These are phyloP conservation scores for Phyto melanocephala DNA, from an alignment of 2,888 invertebrate species.

Conservation along the genomic window DNA sequence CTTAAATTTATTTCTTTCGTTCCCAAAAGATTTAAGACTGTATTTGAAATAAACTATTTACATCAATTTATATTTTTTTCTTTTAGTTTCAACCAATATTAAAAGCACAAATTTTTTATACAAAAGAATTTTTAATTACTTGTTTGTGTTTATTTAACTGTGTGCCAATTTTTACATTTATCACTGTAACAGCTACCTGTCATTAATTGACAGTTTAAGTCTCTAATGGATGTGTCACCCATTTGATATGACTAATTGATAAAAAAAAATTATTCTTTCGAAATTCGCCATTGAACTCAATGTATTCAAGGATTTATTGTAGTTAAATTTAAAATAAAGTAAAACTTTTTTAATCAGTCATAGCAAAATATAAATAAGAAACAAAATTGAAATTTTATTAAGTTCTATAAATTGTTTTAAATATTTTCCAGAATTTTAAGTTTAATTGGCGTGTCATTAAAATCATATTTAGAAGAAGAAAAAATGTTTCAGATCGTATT, in stretches of 20 bases:
- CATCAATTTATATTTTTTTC: background rate
- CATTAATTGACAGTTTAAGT: constrained; percentile 17
- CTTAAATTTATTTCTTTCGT: no score
- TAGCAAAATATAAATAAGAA: no score
- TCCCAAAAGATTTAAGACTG: background rate
- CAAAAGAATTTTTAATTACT: no score
- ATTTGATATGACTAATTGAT: constrained; percentile 20
- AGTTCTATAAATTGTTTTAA: no score
- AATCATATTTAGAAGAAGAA: no score
- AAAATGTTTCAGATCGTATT: no score
- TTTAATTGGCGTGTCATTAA: no score
- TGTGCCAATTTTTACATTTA: background rate
- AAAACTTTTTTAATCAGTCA: background rate
- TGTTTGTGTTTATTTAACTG: background rate
- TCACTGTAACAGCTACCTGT: constrained; percentile 34
- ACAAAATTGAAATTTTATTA: no score
- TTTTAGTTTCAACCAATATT: no score
- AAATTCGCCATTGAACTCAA: background rate
- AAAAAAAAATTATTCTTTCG: background rate
- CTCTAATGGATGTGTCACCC: constrained; percentile 1
- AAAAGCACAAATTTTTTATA: no score
- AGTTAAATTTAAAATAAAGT: background rate
- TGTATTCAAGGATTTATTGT: background rate
- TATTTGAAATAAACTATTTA: background rate
- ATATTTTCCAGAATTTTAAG: no score